Evolutionary conservation across 1,140 invertebrate species (phyloP).

Genomic region (Nasonia giraulti): DNA sequence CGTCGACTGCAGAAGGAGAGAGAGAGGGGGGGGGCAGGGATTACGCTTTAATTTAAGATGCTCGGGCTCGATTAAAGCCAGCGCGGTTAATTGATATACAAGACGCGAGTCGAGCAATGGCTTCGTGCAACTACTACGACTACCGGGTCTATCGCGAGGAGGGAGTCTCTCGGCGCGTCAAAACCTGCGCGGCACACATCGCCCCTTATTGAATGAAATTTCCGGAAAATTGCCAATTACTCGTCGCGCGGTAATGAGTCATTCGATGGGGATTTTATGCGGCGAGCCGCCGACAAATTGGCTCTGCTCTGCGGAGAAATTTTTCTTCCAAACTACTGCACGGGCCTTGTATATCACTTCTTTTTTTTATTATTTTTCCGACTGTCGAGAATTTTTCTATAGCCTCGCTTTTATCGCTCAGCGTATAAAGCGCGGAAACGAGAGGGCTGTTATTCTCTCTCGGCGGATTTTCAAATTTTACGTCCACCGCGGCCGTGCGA

Average conservation of each 20-base stretch:
- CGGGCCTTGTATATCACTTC: too few species aligned
- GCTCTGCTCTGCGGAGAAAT: background rate
- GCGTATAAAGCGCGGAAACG: background rate
- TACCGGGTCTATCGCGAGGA: background rate
- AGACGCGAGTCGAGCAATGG: conserved; percentile 12
- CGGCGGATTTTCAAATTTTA: background rate
- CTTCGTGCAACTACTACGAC: background rate
- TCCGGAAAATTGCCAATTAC: conserved; percentile 48
- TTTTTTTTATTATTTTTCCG: conserved; percentile 21
- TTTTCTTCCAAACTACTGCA: background rate
- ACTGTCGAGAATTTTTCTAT: background rate
- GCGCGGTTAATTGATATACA: conserved; percentile 49
- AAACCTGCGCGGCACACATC: conserved; percentile 1
- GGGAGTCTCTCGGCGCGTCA: background rate
- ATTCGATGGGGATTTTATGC: conserved; percentile 20
- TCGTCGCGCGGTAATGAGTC: conserved; percentile 3
- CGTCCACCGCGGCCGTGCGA: background rate
- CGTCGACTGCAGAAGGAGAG: background rate
- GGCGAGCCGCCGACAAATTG: background rate
- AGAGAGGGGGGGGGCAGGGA: conserved; percentile 9
- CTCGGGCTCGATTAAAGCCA: conserved; percentile 22
- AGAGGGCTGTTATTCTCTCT: background rate
- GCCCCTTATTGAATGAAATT: conserved; percentile 38
- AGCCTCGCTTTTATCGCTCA: conserved; percentile 23
- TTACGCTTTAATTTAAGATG: conserved; percentile 38